A percentile compares a stretch with the other conserved stretches of the same genome.
phyloP scores from a whole-genome alignment of 1,140 invertebrate genomes.

The Diorhabda carinulata region DNA sequence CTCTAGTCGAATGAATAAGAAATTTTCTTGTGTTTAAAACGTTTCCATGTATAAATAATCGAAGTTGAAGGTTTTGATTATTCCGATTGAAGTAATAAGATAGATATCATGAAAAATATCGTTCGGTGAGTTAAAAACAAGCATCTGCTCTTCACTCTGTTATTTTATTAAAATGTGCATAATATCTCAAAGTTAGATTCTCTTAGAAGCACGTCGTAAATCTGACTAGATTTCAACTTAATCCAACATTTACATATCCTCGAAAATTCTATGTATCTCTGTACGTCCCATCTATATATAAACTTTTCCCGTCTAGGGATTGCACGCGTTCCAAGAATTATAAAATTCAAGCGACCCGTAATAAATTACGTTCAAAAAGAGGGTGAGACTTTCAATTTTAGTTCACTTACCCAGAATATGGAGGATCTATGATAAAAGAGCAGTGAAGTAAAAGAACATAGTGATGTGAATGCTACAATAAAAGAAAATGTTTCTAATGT shows the following conservation, averaged over 20 bases:
- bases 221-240: background rate
- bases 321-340: slow-evolving; percentile 2
- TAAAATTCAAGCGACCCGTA: background rate
- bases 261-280: background rate
- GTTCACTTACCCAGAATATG: slow-evolving; percentile 2
- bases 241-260: background rate
- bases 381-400: background rate
- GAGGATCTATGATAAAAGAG: background rate
- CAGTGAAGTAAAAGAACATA: background rate
- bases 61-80: too few species aligned
- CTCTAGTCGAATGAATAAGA: too few species aligned
- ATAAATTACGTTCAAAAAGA: background rate
- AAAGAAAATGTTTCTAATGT: too few species aligned
- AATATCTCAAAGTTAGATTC: background rate
- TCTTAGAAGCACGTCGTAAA: background rate
- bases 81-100: too few species aligned
- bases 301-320: background rate
- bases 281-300: background rate
- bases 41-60: too few species aligned
- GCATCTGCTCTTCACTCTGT: too few species aligned
- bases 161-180: too few species aligned
- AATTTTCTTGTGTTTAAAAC: too few species aligned
- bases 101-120: too few species aligned
- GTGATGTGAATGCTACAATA: too few species aligned
- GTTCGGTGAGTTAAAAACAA: too few species aligned